Percentiles rank a stretch among this genome's conserved stretches.
Conservation (phyloP, 1,140 invertebrate species). For the Lepidurus packardi region DNA sequence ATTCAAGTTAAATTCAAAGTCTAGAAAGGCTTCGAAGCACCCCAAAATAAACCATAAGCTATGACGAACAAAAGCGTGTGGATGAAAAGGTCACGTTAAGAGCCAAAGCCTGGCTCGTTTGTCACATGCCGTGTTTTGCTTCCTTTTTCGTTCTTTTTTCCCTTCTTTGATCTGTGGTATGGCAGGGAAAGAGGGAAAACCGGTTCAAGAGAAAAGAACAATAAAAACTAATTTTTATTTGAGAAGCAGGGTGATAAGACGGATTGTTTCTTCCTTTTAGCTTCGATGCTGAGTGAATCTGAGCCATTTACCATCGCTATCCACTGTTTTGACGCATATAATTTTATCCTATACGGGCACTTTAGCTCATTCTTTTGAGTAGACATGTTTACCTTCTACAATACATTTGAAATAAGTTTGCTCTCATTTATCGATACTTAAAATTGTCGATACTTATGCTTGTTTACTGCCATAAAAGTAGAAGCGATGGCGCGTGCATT, state of each 20-base stretch:
- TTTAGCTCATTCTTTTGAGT: too few species aligned
- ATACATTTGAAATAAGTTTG: too few species aligned
- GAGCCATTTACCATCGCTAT: neutral
- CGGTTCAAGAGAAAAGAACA: neutral
- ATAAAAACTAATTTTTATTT: neutral
- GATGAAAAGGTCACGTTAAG: neutral
- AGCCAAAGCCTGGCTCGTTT: neutral
- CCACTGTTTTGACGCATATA: neutral
- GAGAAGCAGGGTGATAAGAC: neutral
- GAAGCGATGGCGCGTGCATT: too few species aligned
- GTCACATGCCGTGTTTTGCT: conserved; percentile 11
- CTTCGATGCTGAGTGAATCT: neutral
- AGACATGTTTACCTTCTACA: too few species aligned
- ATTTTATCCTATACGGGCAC: too few species aligned
- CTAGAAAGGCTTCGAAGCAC: too few species aligned
- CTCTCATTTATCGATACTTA: too few species aligned
- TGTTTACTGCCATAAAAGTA: too few species aligned
- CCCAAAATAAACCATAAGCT: neutral
- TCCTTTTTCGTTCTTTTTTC: neutral
- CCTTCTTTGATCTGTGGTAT: neutral
- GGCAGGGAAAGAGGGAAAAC: neutral
- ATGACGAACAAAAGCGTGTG: neutral
- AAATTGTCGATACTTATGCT: too few species aligned
- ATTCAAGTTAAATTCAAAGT: neutral
- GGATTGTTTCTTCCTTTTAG: neutral